Evolutionary conservation across 2,888 invertebrate species (phyloP), one percentile per base, ranked within the genome.

Genomic region (Drosophila melanocephala): DNA sequence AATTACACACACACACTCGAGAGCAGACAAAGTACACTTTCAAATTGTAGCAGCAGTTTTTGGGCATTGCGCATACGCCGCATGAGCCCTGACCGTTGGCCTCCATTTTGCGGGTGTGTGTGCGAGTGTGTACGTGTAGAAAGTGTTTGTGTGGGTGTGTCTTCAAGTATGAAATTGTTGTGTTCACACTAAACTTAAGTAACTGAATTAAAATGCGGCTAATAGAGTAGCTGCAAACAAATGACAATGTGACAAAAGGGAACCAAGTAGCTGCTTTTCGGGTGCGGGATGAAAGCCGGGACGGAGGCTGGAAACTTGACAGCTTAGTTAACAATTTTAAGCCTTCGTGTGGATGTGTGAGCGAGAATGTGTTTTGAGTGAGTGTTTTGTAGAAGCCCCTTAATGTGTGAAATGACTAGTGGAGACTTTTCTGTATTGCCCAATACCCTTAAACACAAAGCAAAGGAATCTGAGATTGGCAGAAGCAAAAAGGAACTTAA

Each of bases 161-260:
- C 71, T 60, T 77, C 77, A 83, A 81, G 80, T 87, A 90, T 90
- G 84, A 81, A 81, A 81, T 83, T 83, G 83, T 87, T 89, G 90
- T 87, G 87, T 87, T 87, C 91, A 87, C 87, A 87, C 87, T 89
- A 89, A 90, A 89, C 87, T 87, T 88, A 90, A 88, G 88, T 88
- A 89, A 91, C 84, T 90, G 81, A 87, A 89, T 87, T 90, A 87
- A 87, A 87, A 87, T 87, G 87, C 79, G 87, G 90, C 87, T 90
- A 87, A 87, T 90, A 85, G 90, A 89, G 87, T 82, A 87, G 89
- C 84, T 77, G 89, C 87, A 77, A 87, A 87, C 87, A 90, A 84
- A 84, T 81, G 83, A 65, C 78, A 77, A 68, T 59, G 63, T 58
- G 53, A 62, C 73, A 77, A 68, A 58, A 28, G 58, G 9, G n/a